Conservation (phyloP, 2,888 invertebrate genomes). For the Athripsodes cinereus region DNA sequence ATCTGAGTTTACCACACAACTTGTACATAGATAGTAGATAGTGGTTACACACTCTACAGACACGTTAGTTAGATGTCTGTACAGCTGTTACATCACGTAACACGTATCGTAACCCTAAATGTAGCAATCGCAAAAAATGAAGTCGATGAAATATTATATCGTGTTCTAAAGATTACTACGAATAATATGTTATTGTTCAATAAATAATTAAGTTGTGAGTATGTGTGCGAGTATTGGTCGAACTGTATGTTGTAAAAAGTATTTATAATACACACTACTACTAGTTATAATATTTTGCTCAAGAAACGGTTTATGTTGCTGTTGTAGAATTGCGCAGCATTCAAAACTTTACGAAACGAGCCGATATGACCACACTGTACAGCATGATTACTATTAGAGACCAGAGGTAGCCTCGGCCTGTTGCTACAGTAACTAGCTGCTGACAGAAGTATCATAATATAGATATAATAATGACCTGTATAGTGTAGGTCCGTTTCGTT, state of each 20-base stretch:
- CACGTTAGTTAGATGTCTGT: not conserved
- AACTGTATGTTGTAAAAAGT: constrained; percentile 15
- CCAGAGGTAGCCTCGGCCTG: too few relatives aligned
- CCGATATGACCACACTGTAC: too few relatives aligned
- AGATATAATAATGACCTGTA: too few relatives aligned
- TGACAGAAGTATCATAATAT: too few relatives aligned
- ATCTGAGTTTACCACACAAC: too few relatives aligned
- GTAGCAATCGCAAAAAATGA: constrained; percentile 3
- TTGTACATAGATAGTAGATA: too few relatives aligned
- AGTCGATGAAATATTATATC: constrained; percentile 8
- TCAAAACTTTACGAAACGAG: constrained; percentile 19
- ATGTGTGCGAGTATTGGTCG: constrained; percentile 6
- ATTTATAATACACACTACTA: not conserved
- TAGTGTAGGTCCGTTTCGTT: too few relatives aligned
- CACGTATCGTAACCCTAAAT: not conserved
- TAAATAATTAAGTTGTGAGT: constrained; percentile 1
- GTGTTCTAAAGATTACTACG: constrained; percentile 11
- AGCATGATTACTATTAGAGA: too few relatives aligned
- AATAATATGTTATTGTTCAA: constrained; percentile 13
- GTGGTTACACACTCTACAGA: too few relatives aligned
- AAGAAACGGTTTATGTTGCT: constrained; percentile 2
- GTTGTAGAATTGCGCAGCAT: constrained; percentile 17
- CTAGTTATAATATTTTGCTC: constrained; percentile 14
- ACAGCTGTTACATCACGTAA: not conserved
- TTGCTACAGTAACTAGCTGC: too few relatives aligned